Evolutionary conservation across 2,797 vertebrate genomes (phyloP), one percentile per base, ranked within the genome.

Genomic region (Crocidura indochinensis): DNA sequence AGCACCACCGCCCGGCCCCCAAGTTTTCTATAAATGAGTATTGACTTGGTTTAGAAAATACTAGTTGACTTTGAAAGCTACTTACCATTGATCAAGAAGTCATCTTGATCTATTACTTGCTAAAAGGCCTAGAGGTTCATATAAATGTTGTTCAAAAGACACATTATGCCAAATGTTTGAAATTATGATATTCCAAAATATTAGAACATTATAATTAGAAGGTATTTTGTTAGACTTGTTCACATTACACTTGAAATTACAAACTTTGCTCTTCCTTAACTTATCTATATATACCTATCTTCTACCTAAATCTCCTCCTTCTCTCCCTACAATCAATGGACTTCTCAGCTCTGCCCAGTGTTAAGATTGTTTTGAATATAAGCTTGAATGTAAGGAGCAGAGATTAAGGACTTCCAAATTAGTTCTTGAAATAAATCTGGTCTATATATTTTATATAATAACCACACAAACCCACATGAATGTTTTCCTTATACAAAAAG

Each of bases 401-500:
- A 38, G 49, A 51, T 64, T 67, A 47, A 8, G 38, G 38, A 38
- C 5, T 81, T 77, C 84, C 47, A 65, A 53, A 56, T 1, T 71
- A 9, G 19, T 60, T 85, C 65, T 62, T 44, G 44, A 81, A 68
- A 73, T 15, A 73, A 31, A 60, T 22, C 26, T 84, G 20, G 9
- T 53, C 10, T 68, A 4, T n/a, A 8, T n/a, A 27, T 75, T 93
- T 81, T 67, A 7, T 64, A 12, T 53, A 51, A 51, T 15, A 10
- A 53, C 17, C 15, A 22, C 26, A 84, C 26, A 71, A 11, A 46
- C 49, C 81, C 31, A 47, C 12, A 4, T 29, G 26, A 89, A 56
- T 77, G 60, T 56, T n/a, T 74, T 87, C 71, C 38, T 75, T 73
- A 2, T 31, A 65, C 67, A 31, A 80, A 44, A 76, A 80, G 19